A percentile compares a stretch with the other conserved stretches of the same genome.
Conservation (phyloP, 2,888 invertebrate genomes). For the Leptopterna dolabrata region DNA sequence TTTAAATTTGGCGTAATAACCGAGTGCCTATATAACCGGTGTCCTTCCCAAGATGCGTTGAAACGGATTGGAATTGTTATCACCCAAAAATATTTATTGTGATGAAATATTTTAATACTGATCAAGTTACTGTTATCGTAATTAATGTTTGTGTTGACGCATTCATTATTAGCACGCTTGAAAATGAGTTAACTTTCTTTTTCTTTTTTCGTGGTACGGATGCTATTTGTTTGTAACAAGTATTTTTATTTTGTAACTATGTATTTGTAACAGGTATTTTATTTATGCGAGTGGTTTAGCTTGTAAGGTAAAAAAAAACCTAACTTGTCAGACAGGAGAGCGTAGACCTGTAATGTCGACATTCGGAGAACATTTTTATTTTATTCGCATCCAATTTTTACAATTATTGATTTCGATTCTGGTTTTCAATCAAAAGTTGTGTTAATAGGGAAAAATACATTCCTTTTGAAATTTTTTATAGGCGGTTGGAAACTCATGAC, state of each 20-base stretch:
- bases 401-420: neutral
- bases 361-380: neutral
- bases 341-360: neutral
- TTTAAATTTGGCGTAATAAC: neutral
- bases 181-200: neutral
- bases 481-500: neutral
- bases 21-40: neutral
- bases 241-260: neutral
- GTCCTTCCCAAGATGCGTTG: neutral
- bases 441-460: neutral
- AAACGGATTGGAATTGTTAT: neutral
- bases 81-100: neutral
- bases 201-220: neutral
- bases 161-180: neutral
- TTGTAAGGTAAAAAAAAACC: no score
- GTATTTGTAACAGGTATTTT: neutral
- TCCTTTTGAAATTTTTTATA: neutral
- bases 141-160: neutral
- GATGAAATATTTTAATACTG: constrained; percentile 7
- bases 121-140: neutral
- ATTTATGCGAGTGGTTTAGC: no score
- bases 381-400: neutral
- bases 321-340: neutral
- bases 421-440: neutral
- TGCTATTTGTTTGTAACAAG: no score